Evolutionary conservation across 2,888 invertebrate species (phyloP), one percentile per base, ranked within the genome.

Genomic region (Napeogenes inachia): DNA sequence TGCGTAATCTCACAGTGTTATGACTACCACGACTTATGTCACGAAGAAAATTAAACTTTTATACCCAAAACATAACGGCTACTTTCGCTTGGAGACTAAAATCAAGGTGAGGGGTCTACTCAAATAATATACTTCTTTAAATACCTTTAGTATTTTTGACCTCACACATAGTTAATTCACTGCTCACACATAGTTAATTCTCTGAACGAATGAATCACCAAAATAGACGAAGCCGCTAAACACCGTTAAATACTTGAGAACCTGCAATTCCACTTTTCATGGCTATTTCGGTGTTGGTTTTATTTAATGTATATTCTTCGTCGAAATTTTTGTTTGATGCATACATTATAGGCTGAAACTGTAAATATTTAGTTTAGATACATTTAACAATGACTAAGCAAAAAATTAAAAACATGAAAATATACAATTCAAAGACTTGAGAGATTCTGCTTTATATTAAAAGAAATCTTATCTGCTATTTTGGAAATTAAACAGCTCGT

Each of bases 1-100:
- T 77, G 79, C 78, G 87, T 88, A 88, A 89, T 88, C 89, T 89
- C 80, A 21, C 21, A 76, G 76, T 82, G 80, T 80, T 82, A 77
- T 77, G 74, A 73, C 76, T 72, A 72, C 71, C 68, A 67, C 68
- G 62, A 60, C 62, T 60, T 45, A 69, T 54, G 57, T 56, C 45
- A 56, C 74, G 72, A 62, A 60, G 73, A 30, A 80, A 78, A 80
- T 62, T 73, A 69, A 69, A 74, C 80, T 50, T 69, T 69, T 82
- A 75, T 59, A n/a, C 50, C 59, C 38, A 65, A 13, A 35, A 3
- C 10, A 42, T 62, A 77, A 69, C 67, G 68, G 61, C 50, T 65
- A 62, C 57, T 71, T 75, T 77, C 68, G 57, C 42, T 53, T 61
- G 57, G 50, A 46, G 30, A 55, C 13, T 13, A 42, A 53, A 33